Conservation (phyloP, 2,113 vertebrate species). For the Stigmatopora nigra region DNA sequence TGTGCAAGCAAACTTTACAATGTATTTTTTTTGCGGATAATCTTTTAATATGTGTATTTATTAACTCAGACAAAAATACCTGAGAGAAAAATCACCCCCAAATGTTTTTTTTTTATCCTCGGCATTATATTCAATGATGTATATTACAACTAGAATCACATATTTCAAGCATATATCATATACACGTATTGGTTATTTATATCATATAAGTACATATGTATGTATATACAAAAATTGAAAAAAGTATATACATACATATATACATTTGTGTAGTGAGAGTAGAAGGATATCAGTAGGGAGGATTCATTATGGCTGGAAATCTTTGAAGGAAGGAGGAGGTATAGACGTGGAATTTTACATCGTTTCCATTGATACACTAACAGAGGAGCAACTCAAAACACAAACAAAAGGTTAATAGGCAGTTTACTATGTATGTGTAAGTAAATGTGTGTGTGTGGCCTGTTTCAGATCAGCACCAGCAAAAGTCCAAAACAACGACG, state of each 20-base stretch:
- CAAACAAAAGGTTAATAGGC: slow-evolving; percentile 39
- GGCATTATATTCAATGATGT: slow-evolving; percentile 69
- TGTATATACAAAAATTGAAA: background rate
- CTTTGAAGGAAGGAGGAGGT: slow-evolving; percentile 60
- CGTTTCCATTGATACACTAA: slow-evolving; percentile 50
- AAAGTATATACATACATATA: background rate
- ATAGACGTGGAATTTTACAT: slow-evolving; percentile 61
- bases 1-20: slow-evolving; percentile 34
- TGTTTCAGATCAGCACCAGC: slow-evolving; percentile 63
- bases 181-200: slow-evolving; percentile 72
- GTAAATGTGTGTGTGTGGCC: slow-evolving; percentile 23
- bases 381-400: slow-evolving; percentile 45
- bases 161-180: slow-evolving; percentile 74
- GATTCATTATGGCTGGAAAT: slow-evolving; percentile 56
- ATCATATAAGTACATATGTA: slow-evolving; percentile 37
- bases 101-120: slow-evolving; percentile 42
- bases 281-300: slow-evolving; percentile 68
- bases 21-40: slow-evolving; percentile 19
- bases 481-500: slow-evolving; percentile 56
- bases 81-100: slow-evolving; percentile 62
- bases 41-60: slow-evolving; percentile 40
- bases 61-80: slow-evolving; percentile 66
- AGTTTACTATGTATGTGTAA: slow-evolving; percentile 17
- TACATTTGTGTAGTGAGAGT: slow-evolving; percentile 37
- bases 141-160: slow-evolving; percentile 72